A percentile compares a stretch with the other conserved stretches of the same genome.
These are phyloP conservation scores for Festucalex cinctus DNA, from an alignment of 2,113 vertebrate genomes.

Conservation along the genomic window DNA sequence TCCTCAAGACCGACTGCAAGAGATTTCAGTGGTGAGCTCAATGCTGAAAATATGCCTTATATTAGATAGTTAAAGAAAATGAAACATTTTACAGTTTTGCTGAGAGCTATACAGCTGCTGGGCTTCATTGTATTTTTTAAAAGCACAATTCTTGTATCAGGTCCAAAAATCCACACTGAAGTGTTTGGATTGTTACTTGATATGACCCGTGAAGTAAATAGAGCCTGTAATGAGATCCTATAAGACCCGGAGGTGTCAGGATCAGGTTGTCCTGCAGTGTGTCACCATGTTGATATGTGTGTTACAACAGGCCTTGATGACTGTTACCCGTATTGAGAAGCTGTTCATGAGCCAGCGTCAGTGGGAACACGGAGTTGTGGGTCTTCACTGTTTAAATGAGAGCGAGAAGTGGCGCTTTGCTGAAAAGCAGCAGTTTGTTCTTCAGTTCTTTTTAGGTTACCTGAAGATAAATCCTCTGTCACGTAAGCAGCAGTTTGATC, in stretches of 20 bases:
- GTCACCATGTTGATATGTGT: conserved; percentile 27
- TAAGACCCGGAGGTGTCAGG: conserved; percentile 38
- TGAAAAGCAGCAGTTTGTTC: conserved; percentile 66
- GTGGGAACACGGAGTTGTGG: conserved; percentile 66
- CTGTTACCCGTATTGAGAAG: conserved; percentile 66
- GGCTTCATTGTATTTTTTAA: background rate
- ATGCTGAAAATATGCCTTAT: background rate
- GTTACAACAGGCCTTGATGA: conserved; percentile 66
- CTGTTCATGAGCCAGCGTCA: conserved; percentile 68
- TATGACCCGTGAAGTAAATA: conserved; percentile 6
- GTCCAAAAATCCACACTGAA: conserved; percentile 17
- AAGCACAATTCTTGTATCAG: background rate
- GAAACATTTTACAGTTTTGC: background rate
- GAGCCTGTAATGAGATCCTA: conserved; percentile 45
- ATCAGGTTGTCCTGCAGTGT: conserved; percentile 28
- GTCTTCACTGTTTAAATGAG: conserved; percentile 50
- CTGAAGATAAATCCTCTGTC: conserved; percentile 41
- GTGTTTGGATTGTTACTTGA: conserved; percentile 45
- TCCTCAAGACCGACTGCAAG: conserved; percentile 50
- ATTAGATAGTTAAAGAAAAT: background rate
- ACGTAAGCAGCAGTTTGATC: conserved; percentile 54
- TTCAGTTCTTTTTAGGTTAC: conserved; percentile 74
- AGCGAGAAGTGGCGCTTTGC: conserved; percentile 43
- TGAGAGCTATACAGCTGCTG: background rate
- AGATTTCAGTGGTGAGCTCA: conserved; percentile 64